phyloP scores from a whole-genome alignment of 2,888 invertebrate species.

The Drosophila suboccidentalis region DNA sequence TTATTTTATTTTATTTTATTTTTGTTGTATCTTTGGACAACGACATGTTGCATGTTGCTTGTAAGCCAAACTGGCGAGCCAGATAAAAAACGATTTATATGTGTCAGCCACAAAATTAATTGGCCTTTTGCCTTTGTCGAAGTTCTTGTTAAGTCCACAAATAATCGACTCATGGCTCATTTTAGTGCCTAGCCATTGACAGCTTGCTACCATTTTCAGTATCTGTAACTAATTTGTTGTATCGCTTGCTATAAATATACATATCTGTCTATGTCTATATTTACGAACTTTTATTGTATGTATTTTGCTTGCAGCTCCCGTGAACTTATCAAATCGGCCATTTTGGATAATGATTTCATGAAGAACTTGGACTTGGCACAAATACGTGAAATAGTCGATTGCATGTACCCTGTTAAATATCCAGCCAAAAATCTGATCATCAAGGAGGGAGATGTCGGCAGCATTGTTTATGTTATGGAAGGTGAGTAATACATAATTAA shows the following conservation, averaged over 20 bases:
- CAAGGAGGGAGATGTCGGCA: conserved; percentile 98
- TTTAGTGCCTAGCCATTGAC: conserved; percentile 59
- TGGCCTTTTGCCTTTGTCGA: conserved; percentile 83
- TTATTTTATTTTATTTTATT: conserved; percentile 24
- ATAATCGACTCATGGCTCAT: conserved; percentile 48
- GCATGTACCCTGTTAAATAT: conserved; percentile 99
- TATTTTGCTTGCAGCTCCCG: conserved; percentile 91
- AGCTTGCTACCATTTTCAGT: conserved; percentile 56
- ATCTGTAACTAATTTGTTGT: conserved; percentile 44
- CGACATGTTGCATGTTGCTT: conserved; percentile 56
- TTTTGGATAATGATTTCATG: conserved; percentile 99
- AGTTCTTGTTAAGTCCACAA: conserved; percentile 49
- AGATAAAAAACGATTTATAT: conserved; percentile 80
- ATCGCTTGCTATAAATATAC: conserved; percentile 69
- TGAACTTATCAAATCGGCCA: conserved; percentile 97
- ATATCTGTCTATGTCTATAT: conserved; percentile 16
- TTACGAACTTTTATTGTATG: not conserved
- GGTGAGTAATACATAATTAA: conserved; percentile 89
- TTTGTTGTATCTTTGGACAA: conserved; percentile 24
- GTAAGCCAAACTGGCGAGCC: conserved; percentile 64
- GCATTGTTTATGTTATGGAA: conserved; percentile 98
- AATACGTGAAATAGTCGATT: conserved; percentile 98
- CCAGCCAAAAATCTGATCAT: conserved; percentile 96
- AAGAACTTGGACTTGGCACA: conserved; percentile 98
- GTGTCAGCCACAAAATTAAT: conserved; percentile 75